Evolutionary conservation across 2,888 invertebrate genomes (phyloP).

Genomic region (Patella caerulea): DNA sequence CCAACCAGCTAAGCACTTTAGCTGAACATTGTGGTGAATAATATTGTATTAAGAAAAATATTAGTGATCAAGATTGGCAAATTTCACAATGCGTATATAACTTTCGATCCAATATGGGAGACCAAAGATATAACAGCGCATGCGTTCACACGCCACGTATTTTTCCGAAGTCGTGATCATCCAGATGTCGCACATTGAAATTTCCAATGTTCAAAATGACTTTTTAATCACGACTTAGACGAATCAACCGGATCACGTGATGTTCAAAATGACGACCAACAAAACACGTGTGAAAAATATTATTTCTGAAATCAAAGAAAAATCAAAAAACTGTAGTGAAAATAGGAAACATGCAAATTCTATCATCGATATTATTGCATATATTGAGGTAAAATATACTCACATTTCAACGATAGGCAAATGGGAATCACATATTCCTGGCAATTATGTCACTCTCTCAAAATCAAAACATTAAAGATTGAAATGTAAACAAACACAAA

Average conservation of each 20-base stretch:
- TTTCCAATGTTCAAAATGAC: too few relatives aligned
- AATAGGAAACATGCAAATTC: conserved; percentile 55
- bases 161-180: background rate
- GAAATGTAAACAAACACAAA: too few relatives aligned
- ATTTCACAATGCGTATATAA: conserved; percentile 19
- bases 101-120: conserved; percentile 24
- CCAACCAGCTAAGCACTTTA: conserved; percentile 49
- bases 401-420: background rate
- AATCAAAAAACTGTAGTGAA: conserved; percentile 45
- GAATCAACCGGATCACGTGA: background rate
- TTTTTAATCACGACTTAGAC: too few relatives aligned
- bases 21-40: conserved; percentile 52
- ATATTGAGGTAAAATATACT: conserved; percentile 39
- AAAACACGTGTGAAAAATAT: conserved; percentile 10
- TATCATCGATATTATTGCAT: conserved; percentile 49
- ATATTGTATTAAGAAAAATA: conserved; percentile 21
- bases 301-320: conserved; percentile 43
- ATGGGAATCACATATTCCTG: background rate
- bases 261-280: background rate
- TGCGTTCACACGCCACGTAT: conserved; percentile 20
- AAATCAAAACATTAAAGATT: too few relatives aligned
- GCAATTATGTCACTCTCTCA: too few relatives aligned
- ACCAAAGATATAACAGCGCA: conserved; percentile 17
- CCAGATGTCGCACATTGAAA: background rate
- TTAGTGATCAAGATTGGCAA: conserved; percentile 25